Evolutionary conservation across 2,113 vertebrate species (phyloP), one percentile per base, ranked within the genome.

Genomic region (Anser brachyrhynchus): DNA sequence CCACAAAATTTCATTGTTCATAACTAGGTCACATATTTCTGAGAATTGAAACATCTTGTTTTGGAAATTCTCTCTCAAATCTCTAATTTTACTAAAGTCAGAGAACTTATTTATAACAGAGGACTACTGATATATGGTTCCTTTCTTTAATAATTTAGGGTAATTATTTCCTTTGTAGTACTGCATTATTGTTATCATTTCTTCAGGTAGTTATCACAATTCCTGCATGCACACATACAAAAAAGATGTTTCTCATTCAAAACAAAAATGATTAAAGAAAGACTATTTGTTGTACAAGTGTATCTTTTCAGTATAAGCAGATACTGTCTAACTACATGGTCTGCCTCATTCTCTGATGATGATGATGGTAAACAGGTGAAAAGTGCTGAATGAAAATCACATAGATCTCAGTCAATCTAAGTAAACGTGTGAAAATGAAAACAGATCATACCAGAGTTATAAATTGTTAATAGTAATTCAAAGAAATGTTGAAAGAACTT

Each of bases 401-500:
- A 29, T 46, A 55, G 35, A 78, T 88, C 87, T 93, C 51, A 37
- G 49, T 95, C 86, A 90, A n/a, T 94, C 93, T 86, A 93, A 95
- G 74, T 84, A 88, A 96, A 91, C 62, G 51, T 86, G 94, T 94
- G 89, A 90, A 95, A 90, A 95, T 72, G 87, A 96, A 92, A 97
- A 88, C 55, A 51, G 26, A 54, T 61, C 19, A 5, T 61, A 49
- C 23, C 81, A 14, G 64, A 90, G 59, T 51, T 93, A 67, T 92
- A 84, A 55, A 95, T 87, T 90, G 72, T 95, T 86, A 84, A 65
- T 64, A 67, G 67, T 61, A 90, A 84, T 54, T 62, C 77, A 76
- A 33, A 6, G 46, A 90, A 44, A 19, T 28, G 17, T 61, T 75
- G 37, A 65, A 77, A 52, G 61, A 79, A 29, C 10, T 11, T 9